Evolutionary conservation across 2,113 vertebrate species (phyloP).

Genomic region (Strix uralensis): DNA sequence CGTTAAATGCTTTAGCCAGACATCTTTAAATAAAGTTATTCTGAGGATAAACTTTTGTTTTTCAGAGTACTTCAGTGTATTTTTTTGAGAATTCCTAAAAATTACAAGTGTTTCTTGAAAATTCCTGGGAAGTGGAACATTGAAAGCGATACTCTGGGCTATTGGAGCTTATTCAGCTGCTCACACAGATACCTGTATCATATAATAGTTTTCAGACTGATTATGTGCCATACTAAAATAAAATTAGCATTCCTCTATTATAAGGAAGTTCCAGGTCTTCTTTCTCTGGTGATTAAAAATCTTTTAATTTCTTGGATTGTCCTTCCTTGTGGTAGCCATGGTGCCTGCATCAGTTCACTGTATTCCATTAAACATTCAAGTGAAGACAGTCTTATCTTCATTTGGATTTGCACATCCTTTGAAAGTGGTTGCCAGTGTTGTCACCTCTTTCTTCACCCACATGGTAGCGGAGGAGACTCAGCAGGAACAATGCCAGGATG

Average conservation of each 20-base stretch:
- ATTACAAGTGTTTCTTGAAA: background rate
- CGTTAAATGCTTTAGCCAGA: background rate
- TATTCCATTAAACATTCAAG: accelerated
- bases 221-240: background rate
- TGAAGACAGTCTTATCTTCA: background rate
- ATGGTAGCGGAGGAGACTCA: background rate
- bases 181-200: background rate
- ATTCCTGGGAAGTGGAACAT: background rate
- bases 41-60: background rate
- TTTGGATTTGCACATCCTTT: background rate
- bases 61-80: background rate
- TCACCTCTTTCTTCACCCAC: background rate
- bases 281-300: background rate
- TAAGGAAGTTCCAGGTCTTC: background rate
- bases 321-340: background rate
- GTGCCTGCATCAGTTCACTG: background rate
- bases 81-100: background rate
- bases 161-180: background rate
- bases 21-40: background rate
- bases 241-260: background rate
- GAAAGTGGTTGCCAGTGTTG: background rate
- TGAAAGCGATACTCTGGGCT: background rate
- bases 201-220: background rate
- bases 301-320: background rate
- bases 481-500: background rate